Conservation (phyloP, 2,797 vertebrate genomes). For the Pteronotus mesoamericanus region DNA sequence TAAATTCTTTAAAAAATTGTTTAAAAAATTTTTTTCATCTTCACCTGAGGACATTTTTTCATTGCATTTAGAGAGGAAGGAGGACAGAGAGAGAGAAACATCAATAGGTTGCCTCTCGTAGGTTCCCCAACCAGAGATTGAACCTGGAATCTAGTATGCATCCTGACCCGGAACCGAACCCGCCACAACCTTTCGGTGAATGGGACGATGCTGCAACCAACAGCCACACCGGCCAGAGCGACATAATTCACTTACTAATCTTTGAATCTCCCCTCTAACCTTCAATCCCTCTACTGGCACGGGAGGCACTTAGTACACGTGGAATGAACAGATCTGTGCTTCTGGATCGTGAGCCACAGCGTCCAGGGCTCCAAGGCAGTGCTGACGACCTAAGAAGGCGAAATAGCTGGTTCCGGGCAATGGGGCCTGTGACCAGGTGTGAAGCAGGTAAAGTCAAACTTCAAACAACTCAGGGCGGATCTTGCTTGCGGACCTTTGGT, state of each 20-base stretch:
- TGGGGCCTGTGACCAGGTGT: background rate
- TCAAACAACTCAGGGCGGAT: background rate
- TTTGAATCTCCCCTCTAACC: background rate
- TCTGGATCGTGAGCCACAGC: background rate
- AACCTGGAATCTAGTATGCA: no score
- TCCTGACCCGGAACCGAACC: no score
- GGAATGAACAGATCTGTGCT: background rate
- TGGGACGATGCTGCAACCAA: no score
- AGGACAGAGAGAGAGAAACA: no score
- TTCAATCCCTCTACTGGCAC: background rate
- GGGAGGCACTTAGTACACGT: rapidly evolving
- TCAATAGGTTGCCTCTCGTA: no score
- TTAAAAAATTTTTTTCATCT: no score
- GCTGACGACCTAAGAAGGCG: background rate
- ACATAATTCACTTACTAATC: background rate
- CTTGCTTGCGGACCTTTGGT: background rate
- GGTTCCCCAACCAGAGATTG: no score
- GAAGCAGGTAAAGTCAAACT: background rate
- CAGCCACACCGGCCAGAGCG: background rate
- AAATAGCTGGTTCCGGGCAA: background rate
- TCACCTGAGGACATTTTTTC: no score
- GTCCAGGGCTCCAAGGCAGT: background rate
- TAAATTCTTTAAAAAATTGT: no score
- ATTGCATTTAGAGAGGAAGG: no score
- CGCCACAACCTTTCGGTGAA: no score